Evolutionary conservation across 1,140 invertebrate genomes (phyloP), one percentile per base, ranked within the genome.

Genomic region (Musca vetustissima): DNA sequence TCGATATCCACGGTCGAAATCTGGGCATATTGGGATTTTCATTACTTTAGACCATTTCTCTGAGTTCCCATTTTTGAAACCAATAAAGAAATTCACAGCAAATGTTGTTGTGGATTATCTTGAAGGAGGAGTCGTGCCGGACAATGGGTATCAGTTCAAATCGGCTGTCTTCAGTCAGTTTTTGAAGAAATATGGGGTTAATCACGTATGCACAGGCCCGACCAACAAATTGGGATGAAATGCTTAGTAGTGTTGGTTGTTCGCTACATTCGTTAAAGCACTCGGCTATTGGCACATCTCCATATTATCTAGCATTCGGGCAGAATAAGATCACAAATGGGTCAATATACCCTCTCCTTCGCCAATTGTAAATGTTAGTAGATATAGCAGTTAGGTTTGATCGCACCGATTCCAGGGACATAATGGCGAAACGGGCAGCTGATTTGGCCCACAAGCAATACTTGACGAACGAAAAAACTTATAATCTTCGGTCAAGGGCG

Each of bases 211-310:
- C 4, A 71, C 67, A 7, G 66, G 28, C 17, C 4, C 21, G 28
- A 67, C 19, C 52, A 22, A 32, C 17, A n/a, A 28, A 67, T 55
- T 67, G 66, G 66, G 66, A 67, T 43, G 50, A 55, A 14, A 8
- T 55, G 7, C 49, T 67, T 22, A 21, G 25, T 11, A 19, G 14
- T 3, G 55, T 67, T 32, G 24, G 43, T 19, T 32, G 25, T 55
- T 52, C 69, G 1, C 17, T 67, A 24, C 53, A 65, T 8, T 59
- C 36, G 2, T 50, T 13, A 6, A 25, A 49, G 6, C 55, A 50
- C 15, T 43, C n/a, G n/a, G n/a, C 61, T 11, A 68, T 48, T 17
- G 49, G 57, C 8, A 47, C 17, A 28, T 50, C 64, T 14, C 64
- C 64, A 6, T 67, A 67, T 53, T 67, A 32, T 17, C 14, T 32